Base-by-base conservation (phyloP, 2,797 vertebrate genomes). In the Typhlichthys subterraneus region DNA sequence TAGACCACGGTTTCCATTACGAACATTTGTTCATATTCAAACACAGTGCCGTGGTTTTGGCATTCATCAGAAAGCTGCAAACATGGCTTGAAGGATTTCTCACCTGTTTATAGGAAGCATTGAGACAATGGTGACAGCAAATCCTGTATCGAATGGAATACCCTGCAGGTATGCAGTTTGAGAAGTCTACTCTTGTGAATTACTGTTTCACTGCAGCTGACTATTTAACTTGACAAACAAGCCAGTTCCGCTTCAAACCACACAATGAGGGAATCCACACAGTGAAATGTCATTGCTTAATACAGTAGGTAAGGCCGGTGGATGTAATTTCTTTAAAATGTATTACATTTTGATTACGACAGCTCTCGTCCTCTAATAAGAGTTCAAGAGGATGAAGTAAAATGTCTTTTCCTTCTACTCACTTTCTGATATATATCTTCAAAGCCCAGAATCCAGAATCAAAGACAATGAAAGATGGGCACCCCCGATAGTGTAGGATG, bases 381-480 rank as follows among this genome's bases (percentile, higher is more conserved):
- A 75, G 70, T 85, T 91, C 73, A 89, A 86, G 79, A 84, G 69
- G 14, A 17, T 38, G n/a, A 65, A 77, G 77, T 74, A 61, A 74
- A 76, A 72, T 69, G 45, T 53, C 58, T n/a, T 51, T 63, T 66
- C 68, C 72, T 77, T 74, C 76, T 80, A 65, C 63, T 79, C 75
- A 80, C 67, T 75, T 73, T 74, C 76, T 76, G 77, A 90, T 91
- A 69, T 70, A 64, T 81, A 88, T 91, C 87, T 90, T 83, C 72
- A 89, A 88, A 88, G 85, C 88, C 82, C 75, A 57, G 74, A 83
- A 76, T 76, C 68, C 69, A 65, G 65, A 88, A 88, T 89, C 81
- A 89, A 87, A 91, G 78, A 82, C 83, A 80, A 85, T 81, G 81
- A 75, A 66, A 83, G 87, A 92, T 88, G 65, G 72, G 67, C 60